A percentile compares a stretch with the other conserved stretches of the same genome.
phyloP scores from a whole-genome alignment of 2,113 vertebrate genomes.

The Hemiprocne comata region DNA sequence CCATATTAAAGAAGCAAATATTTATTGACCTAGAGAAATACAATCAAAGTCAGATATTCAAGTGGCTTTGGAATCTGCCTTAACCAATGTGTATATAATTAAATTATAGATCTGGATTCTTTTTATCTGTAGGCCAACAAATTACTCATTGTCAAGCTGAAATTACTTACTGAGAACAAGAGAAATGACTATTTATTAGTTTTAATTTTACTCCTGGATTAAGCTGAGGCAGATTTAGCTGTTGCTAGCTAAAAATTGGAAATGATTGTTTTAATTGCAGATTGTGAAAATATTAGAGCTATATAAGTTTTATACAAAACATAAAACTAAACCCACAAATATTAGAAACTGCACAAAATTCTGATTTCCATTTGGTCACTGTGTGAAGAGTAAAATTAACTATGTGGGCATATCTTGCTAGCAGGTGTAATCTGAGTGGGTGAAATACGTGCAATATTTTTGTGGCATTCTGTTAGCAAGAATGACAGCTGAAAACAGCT shows the following conservation, averaged over 20 bases:
- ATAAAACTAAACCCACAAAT: background rate
- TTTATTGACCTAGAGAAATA: background rate
- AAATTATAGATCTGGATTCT: background rate
- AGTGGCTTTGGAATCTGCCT: background rate
- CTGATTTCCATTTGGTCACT: background rate
- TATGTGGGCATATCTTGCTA: background rate
- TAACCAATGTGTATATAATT: background rate
- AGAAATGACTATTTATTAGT: background rate
- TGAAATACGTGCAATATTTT: background rate
- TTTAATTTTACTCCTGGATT: background rate
- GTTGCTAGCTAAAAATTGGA: background rate
- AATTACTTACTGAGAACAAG: background rate
- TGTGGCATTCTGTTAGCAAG: background rate
- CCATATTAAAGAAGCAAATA: background rate
- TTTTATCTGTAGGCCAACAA: background rate
- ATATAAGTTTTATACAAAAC: background rate
- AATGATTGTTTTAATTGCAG: background rate
- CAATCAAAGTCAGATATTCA: background rate
- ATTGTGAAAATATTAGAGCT: background rate
- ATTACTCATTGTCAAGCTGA: background rate
- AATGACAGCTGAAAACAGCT: background rate
- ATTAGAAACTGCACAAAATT: background rate
- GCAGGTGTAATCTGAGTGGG: constrained; percentile 12
- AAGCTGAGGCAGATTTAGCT: background rate
- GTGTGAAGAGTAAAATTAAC: background rate